Percentiles rank a stretch among this genome's conserved stretches.
Conservation (phyloP, 2,888 invertebrate species). For the Drosophila kokeensis region DNA sequence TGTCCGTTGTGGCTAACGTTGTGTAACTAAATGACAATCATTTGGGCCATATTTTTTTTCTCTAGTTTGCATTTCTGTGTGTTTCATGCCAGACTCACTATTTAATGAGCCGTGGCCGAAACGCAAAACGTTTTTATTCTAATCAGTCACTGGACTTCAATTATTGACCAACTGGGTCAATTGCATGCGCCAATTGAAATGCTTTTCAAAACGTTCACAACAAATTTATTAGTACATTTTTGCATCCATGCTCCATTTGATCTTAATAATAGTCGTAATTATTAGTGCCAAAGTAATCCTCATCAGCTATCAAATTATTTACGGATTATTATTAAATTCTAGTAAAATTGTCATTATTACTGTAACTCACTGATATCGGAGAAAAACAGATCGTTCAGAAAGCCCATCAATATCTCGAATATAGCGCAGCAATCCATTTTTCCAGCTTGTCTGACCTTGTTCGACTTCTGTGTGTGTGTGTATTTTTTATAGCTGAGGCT, state of each 20-base stretch:
- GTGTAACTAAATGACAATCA: slow-evolving; percentile 49
- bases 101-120: slow-evolving; percentile 67
- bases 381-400: slow-evolving; percentile 62
- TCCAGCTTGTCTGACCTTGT: background rate
- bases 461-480: background rate
- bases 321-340: background rate
- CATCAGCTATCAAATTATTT: slow-evolving; percentile 46
- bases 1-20: slow-evolving; percentile 51
- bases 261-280: slow-evolving; percentile 31
- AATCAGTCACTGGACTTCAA: slow-evolving; percentile 18
- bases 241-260: slow-evolving; percentile 17
- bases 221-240: slow-evolving; percentile 42
- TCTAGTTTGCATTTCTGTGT: background rate
- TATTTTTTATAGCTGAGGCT: slow-evolving; percentile 8
- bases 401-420: slow-evolving; percentile 43
- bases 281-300: slow-evolving; percentile 53
- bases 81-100: background rate
- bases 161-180: slow-evolving; percentile 43
- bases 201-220: slow-evolving; percentile 40
- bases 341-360: background rate
- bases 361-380: slow-evolving; percentile 53
- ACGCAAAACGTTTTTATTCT: slow-evolving; percentile 9
- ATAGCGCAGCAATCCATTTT: slow-evolving; percentile 60
- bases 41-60: background rate
- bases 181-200: slow-evolving; percentile 39